phyloP scores from a whole-genome alignment of 1,140 invertebrate species.

The Dendroctonus ponderosae region DNA sequence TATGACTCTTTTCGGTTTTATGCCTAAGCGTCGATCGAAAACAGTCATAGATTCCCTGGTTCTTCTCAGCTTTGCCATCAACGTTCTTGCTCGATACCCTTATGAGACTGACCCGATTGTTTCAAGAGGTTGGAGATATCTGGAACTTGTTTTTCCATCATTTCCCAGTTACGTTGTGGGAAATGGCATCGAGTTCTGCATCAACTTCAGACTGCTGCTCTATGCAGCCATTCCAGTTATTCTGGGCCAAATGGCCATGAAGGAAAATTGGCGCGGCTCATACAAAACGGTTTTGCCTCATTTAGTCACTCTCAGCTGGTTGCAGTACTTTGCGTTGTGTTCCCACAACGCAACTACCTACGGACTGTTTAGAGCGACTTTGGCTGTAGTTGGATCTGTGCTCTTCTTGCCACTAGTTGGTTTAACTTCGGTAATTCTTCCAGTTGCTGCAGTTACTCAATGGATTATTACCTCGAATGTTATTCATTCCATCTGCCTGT shows the following conservation, averaged over 20 bases:
- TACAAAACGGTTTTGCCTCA: slow-evolving; percentile 79
- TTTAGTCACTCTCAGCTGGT: slow-evolving; percentile 82
- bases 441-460: slow-evolving; percentile 68
- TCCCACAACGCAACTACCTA: slow-evolving; percentile 79
- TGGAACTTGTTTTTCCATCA: slow-evolving; percentile 75
- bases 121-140: slow-evolving; percentile 72
- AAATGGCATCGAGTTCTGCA: slow-evolving; percentile 81
- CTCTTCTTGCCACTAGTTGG: slow-evolving; percentile 76
- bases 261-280: slow-evolving; percentile 73
- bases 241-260: slow-evolving; percentile 68
- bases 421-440: slow-evolving; percentile 68
- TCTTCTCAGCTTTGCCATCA: slow-evolving; percentile 74
- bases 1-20: slow-evolving; percentile 71
- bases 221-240: slow-evolving; percentile 74
- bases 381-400: slow-evolving; percentile 74
- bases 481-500: slow-evolving; percentile 59
- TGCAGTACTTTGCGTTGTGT: slow-evolving; percentile 76
- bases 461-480: slow-evolving; percentile 66
- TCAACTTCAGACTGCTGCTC: slow-evolving; percentile 72
- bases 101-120: slow-evolving; percentile 80
- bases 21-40: slow-evolving; percentile 53
- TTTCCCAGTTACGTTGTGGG: slow-evolving; percentile 77
- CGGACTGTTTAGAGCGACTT: slow-evolving; percentile 70
- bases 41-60: slow-evolving; percentile 68
- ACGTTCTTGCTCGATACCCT: slow-evolving; percentile 80